Evolutionary conservation across 1,140 invertebrate species (phyloP).

Genomic region (Papilio polyxenes): DNA sequence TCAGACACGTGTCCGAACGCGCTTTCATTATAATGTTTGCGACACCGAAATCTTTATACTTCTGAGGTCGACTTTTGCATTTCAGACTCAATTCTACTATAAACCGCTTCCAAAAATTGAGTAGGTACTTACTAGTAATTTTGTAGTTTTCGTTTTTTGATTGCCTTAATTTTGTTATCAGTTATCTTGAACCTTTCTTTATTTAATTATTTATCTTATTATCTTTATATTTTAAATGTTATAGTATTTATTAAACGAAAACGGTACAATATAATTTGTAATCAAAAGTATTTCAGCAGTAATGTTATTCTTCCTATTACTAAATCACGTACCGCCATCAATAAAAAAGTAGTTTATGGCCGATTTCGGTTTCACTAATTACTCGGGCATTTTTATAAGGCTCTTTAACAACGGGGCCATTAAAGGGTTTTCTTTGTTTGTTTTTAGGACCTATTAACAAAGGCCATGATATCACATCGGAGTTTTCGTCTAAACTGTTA

Average conservation of each 20-base stretch:
- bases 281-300: not conserved
- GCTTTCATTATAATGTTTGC: slow-evolving; percentile 50
- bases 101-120: not conserved
- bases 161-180: not conserved
- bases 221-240: not conserved
- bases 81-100: not conserved
- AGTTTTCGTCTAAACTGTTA: slow-evolving; percentile 51
- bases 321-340: slow-evolving; percentile 30
- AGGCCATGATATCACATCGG: slow-evolving; percentile 6
- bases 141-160: not conserved
- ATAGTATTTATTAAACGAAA: not conserved
- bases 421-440: slow-evolving; percentile 37
- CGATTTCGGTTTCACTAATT: slow-evolving; percentile 39
- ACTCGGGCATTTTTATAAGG: slow-evolving; percentile 34
- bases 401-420: slow-evolving; percentile 27
- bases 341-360: slow-evolving; percentile 37
- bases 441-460: slow-evolving; percentile 36
- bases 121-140: not conserved
- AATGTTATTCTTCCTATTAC: slow-evolving; percentile 25
- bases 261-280: not conserved
- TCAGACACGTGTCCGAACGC: slow-evolving; percentile 57
- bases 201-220: not conserved
- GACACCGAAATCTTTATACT: slow-evolving; percentile 2
- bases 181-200: not conserved
- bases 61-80: slow-evolving; percentile 7